Percentiles rank a stretch among this genome's conserved stretches.
phyloP scores from a whole-genome alignment of 2,113 vertebrate genomes.

The Charina bottae region DNA sequence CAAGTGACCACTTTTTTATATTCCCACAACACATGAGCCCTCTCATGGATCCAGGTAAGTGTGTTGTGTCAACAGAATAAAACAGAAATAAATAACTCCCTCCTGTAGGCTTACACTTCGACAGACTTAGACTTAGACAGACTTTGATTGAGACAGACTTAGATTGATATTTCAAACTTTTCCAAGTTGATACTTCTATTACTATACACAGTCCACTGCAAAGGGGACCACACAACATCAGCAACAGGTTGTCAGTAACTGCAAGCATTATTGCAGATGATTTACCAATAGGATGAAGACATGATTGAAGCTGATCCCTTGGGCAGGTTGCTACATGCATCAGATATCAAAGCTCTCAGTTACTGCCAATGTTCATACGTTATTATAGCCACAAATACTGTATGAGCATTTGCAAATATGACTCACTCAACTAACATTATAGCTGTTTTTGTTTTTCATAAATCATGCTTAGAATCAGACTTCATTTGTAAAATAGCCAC shows the following conservation, averaged over 20 bases:
- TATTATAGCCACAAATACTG: background rate
- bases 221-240: no score
- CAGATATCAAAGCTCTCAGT: background rate
- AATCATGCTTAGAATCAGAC: background rate
- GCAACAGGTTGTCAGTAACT: no score
- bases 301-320: background rate
- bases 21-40: background rate
- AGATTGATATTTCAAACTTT: background rate
- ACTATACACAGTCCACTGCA: no score
- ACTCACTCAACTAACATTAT: background rate
- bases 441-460: background rate
- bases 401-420: background rate
- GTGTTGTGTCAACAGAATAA: no score
- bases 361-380: background rate
- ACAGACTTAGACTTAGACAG: no score
- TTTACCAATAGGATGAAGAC: slow-evolving; percentile 1
- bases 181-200: background rate
- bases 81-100: no score
- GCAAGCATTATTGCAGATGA: background rate
- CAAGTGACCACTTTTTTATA: background rate
- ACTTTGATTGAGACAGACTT: no score
- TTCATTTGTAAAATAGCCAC: background rate
- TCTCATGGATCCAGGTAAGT: background rate
- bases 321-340: background rate
- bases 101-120: no score